Base-by-base conservation (phyloP, 92 coral and sea anemone species). In the Pocillopora meandrina region DNA sequence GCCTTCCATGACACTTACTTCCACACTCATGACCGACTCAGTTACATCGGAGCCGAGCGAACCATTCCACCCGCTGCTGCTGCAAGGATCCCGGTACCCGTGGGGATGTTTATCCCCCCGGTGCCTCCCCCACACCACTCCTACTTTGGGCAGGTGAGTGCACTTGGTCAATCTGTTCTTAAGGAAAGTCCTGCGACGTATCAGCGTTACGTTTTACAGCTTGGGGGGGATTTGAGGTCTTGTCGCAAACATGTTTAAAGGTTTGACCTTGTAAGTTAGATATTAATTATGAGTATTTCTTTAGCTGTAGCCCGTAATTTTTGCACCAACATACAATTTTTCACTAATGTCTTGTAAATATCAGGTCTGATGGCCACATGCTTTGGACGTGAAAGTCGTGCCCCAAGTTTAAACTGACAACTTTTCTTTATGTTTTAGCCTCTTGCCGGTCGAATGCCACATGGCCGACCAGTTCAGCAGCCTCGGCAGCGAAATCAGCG, bases 61-160 rank as follows among this genome's bases (percentile, higher is more conserved):
- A 88, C 98, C 87, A 95, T 97, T 72, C 95, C 98, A 18, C 95
- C 97, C 56, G 98, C 99, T 7, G 99, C 99, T 33, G 99, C 98
- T 0, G 99, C 98, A 18, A 94, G 95, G 80, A 97, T 97, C 80
- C 99, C 99, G 61, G 98, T 97, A 61, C 99, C 99, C 55, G 99
- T 97, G 23, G 98, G 99, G 52, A 97, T 97, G 99, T 97, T 97
- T 42, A 91, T 97, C 18, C 99, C 99, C 10, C 99, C 99, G 0
- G 96, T 97, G 16, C 99, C 99, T 6, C 97, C 99, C 9, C 99
- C 99, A 31, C 99, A 95, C 78, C 99, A 97, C 75, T 91, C 93
- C 85, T 97, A 91, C 91, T 97, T 92, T 88, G 94, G 93, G 71
- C 98, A 93, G 91, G 99, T 97, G 87, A 68, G 93, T 64, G 23